Conservation (phyloP, 2,113 vertebrate species). For the Anoura caudifer region DNA sequence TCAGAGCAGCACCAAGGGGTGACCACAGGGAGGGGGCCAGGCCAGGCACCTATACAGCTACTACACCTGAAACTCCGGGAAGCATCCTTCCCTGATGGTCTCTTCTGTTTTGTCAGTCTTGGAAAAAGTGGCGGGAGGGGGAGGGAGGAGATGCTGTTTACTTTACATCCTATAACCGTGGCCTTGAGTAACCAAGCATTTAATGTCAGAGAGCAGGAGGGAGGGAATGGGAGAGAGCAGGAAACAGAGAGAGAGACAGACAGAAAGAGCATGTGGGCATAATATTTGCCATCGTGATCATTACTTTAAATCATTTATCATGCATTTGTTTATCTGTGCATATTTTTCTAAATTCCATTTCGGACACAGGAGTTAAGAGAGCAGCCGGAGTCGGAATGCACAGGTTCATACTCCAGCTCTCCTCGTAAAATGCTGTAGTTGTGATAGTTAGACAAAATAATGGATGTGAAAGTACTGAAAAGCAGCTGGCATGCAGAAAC, state of each 20-base stretch:
- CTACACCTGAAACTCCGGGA: fast-evolving
- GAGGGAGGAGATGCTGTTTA: background rate
- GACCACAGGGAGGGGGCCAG: fast-evolving
- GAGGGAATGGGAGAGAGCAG: background rate
- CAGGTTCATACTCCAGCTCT: background rate
- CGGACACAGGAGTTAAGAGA: background rate
- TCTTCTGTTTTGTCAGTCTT: background rate
- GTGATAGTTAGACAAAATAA: background rate
- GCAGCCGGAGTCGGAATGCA: background rate
- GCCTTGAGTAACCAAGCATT: conserved; percentile 21
- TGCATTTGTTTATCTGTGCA: background rate
- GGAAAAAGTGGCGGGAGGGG: background rate
- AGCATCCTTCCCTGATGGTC: background rate
- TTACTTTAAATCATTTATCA: background rate
- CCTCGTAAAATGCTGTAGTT: background rate
- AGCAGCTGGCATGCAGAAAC: background rate
- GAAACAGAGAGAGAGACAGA: background rate
- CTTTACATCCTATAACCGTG: background rate
- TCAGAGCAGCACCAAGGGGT: background rate
- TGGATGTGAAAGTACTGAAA: background rate
- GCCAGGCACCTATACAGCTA: fast-evolving
- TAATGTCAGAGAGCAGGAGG: background rate
- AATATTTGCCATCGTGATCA: background rate
- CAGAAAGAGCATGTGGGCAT: background rate
- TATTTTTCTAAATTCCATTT: background rate